phyloP scores from a whole-genome alignment of 2,888 invertebrate genomes.

The Brachypalpus laphriformis region DNA sequence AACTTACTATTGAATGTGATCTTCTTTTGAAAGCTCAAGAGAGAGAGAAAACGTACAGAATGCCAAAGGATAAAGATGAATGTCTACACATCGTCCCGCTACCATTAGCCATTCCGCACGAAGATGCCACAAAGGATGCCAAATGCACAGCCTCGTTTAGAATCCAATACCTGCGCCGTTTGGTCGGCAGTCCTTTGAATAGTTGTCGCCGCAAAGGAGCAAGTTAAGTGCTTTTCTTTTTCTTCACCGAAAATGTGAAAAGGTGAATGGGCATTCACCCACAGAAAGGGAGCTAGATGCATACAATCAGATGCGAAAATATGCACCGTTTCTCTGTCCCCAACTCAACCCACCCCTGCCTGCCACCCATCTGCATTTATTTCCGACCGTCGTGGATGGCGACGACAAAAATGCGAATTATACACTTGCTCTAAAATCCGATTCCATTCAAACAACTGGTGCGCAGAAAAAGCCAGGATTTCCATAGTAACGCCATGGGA shows the following conservation, averaged over 20 bases:
- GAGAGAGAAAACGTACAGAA: conserved; percentile 30
- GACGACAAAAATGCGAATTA: conserved; percentile 74
- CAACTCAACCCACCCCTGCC: not conserved
- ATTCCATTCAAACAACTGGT: conserved; percentile 69
- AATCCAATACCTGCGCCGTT: conserved; percentile 68
- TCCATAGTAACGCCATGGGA: conserved; percentile 62
- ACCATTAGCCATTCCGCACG: conserved; percentile 70
- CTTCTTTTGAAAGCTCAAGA: conserved; percentile 22
- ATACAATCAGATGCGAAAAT: conserved; percentile 70
- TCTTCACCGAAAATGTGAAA: conserved; percentile 62
- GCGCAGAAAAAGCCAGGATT: conserved; percentile 71
- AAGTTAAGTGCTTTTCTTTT: conserved; percentile 65
- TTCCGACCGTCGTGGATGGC: conserved; percentile 52
- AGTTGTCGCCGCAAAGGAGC: conserved; percentile 71
- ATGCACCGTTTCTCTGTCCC: conserved; percentile 52
- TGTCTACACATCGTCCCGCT: conserved; percentile 55
- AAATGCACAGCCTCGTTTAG: conserved; percentile 73
- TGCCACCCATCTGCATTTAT: not conserved
- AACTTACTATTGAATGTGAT: conserved; percentile 52
- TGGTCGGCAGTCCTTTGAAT: conserved; percentile 71
- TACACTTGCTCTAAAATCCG: conserved; percentile 74
- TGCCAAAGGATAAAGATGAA: conserved; percentile 70
- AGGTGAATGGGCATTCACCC: conserved; percentile 73
- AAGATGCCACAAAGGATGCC: conserved; percentile 69
- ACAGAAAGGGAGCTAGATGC: conserved; percentile 48